These are phyloP conservation scores for Umimayanthus kanabou DNA, from an alignment of 92 coral and sea anemone species.

Conservation along the genomic window DNA sequence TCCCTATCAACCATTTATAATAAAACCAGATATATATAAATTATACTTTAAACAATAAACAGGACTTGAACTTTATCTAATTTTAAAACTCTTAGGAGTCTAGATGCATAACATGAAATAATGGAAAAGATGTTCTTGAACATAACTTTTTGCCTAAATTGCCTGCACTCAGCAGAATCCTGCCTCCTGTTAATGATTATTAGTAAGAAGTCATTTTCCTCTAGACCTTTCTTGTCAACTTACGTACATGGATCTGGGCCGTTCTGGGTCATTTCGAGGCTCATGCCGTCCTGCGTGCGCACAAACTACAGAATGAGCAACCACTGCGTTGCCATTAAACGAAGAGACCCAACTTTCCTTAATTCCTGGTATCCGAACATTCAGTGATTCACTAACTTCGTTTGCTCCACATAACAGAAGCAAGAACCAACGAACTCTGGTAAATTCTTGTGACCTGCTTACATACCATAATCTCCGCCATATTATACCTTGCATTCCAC, in stretches of 20 bases:
- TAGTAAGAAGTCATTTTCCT: not conserved
- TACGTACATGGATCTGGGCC: constrained; percentile 40
- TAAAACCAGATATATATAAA: too few relatives aligned
- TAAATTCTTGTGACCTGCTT: not conserved
- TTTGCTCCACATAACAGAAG: not conserved
- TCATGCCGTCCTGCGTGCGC: not conserved
- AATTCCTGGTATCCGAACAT: not conserved
- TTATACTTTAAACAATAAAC: not conserved
- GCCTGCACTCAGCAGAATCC: too few relatives aligned
- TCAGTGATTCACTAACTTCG: too few relatives aligned
- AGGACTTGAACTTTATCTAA: too few relatives aligned
- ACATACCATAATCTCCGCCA: constrained; percentile 36
- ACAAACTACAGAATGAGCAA: not conserved
- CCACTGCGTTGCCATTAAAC: not conserved
- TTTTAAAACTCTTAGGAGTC: too few relatives aligned
- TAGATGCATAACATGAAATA: too few relatives aligned
- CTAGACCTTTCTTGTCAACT: not conserved
- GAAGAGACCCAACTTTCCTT: not conserved
- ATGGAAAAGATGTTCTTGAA: too few relatives aligned
- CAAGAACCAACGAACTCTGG: not conserved
- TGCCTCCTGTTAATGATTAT: not conserved
- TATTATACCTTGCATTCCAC: constrained; percentile 30
- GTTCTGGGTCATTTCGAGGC: constrained; percentile 1
- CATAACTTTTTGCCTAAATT: too few relatives aligned
- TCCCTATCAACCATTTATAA: too few relatives aligned